A percentile compares a stretch with the other conserved stretches of the same genome.
phyloP scores from a whole-genome alignment of 2,113 vertebrate species.

The Muntiacus reevesi region DNA sequence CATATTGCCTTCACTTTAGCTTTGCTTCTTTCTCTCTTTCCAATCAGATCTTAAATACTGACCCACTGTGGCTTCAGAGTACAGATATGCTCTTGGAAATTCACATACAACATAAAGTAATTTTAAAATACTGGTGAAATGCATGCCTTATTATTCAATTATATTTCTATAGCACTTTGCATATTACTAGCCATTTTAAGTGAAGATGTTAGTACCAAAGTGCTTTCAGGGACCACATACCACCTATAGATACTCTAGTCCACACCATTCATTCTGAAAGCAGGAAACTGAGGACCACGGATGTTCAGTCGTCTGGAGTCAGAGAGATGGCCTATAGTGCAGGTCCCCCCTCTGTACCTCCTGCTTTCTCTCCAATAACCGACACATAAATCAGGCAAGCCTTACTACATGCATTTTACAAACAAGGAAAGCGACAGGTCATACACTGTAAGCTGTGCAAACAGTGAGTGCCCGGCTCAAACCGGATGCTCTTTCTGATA shows the following conservation, averaged over 20 bases:
- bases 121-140: background rate
- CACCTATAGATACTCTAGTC: background rate
- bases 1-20: background rate
- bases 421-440: background rate
- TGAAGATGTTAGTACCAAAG: background rate
- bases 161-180: background rate
- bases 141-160: background rate
- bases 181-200: background rate
- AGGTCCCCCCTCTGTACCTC: background rate
- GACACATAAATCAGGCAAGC: background rate
- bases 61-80: background rate
- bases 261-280: background rate
- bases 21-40: conserved; percentile 6
- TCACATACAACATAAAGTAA: background rate
- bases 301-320: background rate
- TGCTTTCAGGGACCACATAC: background rate
- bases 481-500: background rate
- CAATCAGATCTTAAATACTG: background rate
- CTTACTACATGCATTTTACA: background rate
- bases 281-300: background rate
- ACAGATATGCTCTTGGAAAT: background rate
- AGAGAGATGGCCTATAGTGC: background rate
- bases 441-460: background rate
- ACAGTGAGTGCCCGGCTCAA: background rate
- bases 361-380: background rate